phyloP scores from a whole-genome alignment of 1,140 invertebrate species.

The Contarinia nasturtii region DNA sequence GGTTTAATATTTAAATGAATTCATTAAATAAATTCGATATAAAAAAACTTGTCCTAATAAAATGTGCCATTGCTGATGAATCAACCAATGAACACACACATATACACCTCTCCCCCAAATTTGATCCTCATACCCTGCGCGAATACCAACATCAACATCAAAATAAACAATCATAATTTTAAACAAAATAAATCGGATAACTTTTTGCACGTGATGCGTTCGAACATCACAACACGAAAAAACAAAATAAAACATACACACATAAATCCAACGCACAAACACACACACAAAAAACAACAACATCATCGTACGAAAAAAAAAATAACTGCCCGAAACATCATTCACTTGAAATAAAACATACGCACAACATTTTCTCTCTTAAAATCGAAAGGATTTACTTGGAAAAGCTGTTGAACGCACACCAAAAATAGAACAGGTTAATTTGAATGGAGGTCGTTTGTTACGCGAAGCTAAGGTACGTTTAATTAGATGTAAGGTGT shows the following conservation, averaged over 20 bases:
- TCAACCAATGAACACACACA: no score
- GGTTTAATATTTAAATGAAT: no score
- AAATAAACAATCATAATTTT: slow-evolving; percentile 5
- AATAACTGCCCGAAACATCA: no score
- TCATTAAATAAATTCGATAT: no score
- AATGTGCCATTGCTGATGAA: no score
- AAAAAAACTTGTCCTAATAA: no score
- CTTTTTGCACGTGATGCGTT: no score
- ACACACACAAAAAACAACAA: no score
- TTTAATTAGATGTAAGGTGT: slow-evolving; percentile 1
- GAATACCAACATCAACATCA: neutral
- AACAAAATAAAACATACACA: slow-evolving; percentile 13
- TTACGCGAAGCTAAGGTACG: slow-evolving; percentile 96
- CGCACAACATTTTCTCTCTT: no score
- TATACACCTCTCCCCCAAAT: neutral
- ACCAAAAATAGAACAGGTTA: slow-evolving; percentile 85
- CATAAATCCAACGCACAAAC: slow-evolving; percentile 2
- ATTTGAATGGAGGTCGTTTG: slow-evolving; percentile 82
- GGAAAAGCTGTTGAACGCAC: slow-evolving; percentile 77
- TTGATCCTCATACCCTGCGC: no score
- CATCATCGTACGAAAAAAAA: no score
- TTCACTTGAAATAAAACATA: no score
- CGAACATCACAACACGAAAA: neutral
- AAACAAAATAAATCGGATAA: slow-evolving; percentile 4
- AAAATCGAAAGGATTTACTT: slow-evolving; percentile 58